Base-by-base conservation (phyloP, 2,888 invertebrate species). In the Tetrapedia diversipes region DNA sequence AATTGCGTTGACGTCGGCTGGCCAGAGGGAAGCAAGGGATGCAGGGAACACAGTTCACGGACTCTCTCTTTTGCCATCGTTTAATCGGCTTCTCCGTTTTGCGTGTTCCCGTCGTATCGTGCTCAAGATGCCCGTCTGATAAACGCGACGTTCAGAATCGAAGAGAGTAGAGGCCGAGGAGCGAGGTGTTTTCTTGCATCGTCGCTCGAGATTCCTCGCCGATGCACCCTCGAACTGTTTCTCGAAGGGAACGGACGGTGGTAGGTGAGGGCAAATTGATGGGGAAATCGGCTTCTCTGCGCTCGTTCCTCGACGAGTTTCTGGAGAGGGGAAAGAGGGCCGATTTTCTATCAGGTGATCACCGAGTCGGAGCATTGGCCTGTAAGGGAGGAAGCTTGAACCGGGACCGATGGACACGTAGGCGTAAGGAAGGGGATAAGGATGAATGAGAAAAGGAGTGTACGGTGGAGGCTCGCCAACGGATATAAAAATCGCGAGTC, bases 401-500 rank as follows among this genome's bases (percentile, higher is more conserved):
- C 43, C 2, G n/a, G 29, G 43, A 29, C 10, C 11, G 16, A 11
- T 10, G 24, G n/a, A 14, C 24, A 27, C 7, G n/a, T 3, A 6
- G 24, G 39, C 14, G 24, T 7, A 10, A 0, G 59, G 29, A 2
- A 19, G 43, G 22, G 8, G 19, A n/a, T 14, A 14, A 27, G n/a
- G 49, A n/a, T 24, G 19, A 37, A 3, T 2, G 39, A 49, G n/a
- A 6, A 54, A 14, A 43, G 61, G 70, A 70, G n/a, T 22, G 32
- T 37, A 51, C 56, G 70, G 51, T 43, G 75, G 71, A 73, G 73
- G 82, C 70, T 84, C 76, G 87, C 85, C 85, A 86, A 83, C 84
- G 79, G 79, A 80, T 80, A 77, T 79, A 83, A 83, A 85, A 86
- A 86, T 88, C 89, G 89, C 90, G 91, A 89, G 91, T 91, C 91